A percentile compares a stretch with the other conserved stretches of the same genome.
Evolutionary conservation across 1,140 invertebrate species (phyloP).

Genomic region (Calephelis virginiensis): DNA sequence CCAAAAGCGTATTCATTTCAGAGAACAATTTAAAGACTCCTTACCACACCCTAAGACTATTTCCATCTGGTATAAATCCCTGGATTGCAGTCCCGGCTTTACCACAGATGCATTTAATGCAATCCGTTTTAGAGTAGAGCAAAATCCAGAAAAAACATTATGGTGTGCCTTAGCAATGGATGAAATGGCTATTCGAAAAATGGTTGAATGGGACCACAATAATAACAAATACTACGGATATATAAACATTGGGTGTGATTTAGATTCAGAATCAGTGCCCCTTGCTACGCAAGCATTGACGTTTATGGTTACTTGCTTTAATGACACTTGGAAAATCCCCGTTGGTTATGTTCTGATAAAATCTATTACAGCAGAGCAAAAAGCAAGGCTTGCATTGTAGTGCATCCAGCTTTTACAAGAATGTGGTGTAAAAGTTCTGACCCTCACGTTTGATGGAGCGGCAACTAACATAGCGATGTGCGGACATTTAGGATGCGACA

Average conservation of each 20-base stretch:
- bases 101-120: conserved; percentile 29
- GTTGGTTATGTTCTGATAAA: background rate
- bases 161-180: background rate
- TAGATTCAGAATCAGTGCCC: no score
- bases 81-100: conserved; percentile 13
- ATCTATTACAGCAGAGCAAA: background rate
- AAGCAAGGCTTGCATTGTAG: background rate
- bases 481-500: background rate
- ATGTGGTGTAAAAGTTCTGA: background rate
- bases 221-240: no score
- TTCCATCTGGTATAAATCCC: background rate
- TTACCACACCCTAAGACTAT: background rate
- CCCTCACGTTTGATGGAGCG: background rate
- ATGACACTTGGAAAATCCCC: no score
- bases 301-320: no score
- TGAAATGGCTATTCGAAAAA: background rate
- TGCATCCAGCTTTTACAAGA: background rate
- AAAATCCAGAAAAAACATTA: background rate
- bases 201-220: background rate
- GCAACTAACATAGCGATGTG: background rate
- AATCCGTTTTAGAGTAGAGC: conserved; percentile 9
- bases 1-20: background rate
- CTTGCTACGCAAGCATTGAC: no score
- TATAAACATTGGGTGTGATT: no score
- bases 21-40: background rate